These are phyloP conservation scores for Parauchenoglanis ngamensis DNA, from an alignment of 2,797 vertebrate genomes.

Conservation along the genomic window DNA sequence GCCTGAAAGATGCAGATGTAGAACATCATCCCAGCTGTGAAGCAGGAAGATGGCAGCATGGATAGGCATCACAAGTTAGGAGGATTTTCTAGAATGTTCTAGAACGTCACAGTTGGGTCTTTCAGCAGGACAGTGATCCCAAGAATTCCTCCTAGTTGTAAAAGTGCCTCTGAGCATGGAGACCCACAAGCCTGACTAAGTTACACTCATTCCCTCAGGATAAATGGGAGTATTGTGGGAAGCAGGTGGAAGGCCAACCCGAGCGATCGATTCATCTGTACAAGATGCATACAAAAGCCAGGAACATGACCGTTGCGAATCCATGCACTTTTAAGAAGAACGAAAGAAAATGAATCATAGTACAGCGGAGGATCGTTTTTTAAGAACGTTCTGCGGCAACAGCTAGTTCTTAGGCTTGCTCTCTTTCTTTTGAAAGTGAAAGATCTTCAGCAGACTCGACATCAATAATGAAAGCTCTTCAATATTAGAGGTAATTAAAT, in stretches of 20 bases:
- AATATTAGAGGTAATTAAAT: conserved; percentile 11
- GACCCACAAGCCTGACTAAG: not conserved
- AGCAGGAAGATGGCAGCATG: not conserved
- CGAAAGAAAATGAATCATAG: not conserved
- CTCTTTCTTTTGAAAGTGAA: not conserved
- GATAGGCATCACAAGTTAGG: not conserved
- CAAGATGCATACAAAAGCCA: not conserved
- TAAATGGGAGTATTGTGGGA: not conserved
- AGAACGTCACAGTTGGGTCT: not conserved
- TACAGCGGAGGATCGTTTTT: not conserved
- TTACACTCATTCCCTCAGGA: not conserved
- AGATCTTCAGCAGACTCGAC: not conserved
- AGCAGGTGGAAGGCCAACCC: not conserved
- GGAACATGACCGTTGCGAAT: not conserved
- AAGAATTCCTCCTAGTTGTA: too few relatives aligned
- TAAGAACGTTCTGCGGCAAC: not conserved
- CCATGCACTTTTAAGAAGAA: not conserved
- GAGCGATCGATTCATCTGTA: not conserved
- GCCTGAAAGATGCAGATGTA: not conserved
- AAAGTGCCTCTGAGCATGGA: not conserved
- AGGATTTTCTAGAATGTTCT: not conserved
- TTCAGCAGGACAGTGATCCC: not conserved
- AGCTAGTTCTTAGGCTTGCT: not conserved
- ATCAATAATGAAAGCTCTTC: conserved; percentile 8
- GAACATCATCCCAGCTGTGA: not conserved